A percentile compares a stretch with the other conserved stretches of the same genome.
Evolutionary conservation across 1,140 invertebrate species (phyloP).

Genomic region (Cydia splendana): DNA sequence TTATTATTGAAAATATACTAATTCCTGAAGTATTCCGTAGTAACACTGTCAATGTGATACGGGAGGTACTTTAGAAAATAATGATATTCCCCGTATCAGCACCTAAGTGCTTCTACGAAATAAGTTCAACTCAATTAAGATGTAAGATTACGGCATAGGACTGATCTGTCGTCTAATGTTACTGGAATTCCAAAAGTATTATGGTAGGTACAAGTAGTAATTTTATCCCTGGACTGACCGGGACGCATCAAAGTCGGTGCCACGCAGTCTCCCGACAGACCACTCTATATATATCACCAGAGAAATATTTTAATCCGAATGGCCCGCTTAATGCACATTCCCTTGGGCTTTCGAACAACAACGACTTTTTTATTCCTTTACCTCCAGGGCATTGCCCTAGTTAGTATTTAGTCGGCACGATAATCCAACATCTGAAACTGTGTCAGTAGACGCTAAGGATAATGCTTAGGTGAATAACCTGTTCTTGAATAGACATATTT

Average conservation of each 20-base stretch:
- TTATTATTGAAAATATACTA: no score
- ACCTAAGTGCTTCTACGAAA: conserved; percentile 8
- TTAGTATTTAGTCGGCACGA: conserved; percentile 48
- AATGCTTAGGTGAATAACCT: conserved; percentile 46
- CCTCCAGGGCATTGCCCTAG: conserved; percentile 49
- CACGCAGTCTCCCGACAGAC: conserved; percentile 75
- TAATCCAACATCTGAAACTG: conserved; percentile 52
- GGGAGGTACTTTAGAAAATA: background rate
- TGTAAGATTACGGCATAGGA: background rate
- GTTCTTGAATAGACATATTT: conserved; percentile 32
- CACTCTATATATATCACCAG: conserved; percentile 73
- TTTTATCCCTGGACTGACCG: conserved; percentile 67
- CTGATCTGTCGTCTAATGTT: conserved; percentile 8
- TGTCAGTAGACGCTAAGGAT: conserved; percentile 55
- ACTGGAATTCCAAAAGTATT: conserved; percentile 40
- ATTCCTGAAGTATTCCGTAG: background rate
- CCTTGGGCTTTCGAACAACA: conserved; percentile 62
- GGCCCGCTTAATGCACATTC: conserved; percentile 73
- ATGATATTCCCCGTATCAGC: background rate
- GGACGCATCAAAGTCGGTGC: conserved; percentile 66
- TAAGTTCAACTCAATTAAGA: background rate
- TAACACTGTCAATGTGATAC: background rate
- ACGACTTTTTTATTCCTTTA: conserved; percentile 52
- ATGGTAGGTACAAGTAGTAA: conserved; percentile 37
- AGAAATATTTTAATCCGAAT: conserved; percentile 78